phyloP scores from a whole-genome alignment of 2,888 invertebrate species.

The Phengaris alcon region DNA sequence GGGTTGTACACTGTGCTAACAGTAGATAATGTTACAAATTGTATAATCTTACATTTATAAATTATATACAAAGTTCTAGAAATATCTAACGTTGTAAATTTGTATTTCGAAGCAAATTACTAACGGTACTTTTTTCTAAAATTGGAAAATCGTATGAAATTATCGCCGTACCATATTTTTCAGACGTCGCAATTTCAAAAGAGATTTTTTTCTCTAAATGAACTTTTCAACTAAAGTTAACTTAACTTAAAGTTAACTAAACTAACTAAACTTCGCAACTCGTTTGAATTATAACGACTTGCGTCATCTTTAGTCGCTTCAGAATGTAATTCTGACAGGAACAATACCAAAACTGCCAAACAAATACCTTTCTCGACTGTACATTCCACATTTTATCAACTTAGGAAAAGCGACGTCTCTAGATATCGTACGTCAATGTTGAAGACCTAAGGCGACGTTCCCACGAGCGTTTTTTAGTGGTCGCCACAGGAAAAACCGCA shows the following conservation, averaged over 20 bases:
- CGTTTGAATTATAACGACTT: no score
- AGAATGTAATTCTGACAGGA: no score
- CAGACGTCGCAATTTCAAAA: not conserved
- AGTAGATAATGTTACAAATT: not conserved
- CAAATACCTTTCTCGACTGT: no score
- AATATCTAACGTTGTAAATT: conserved; percentile 15
- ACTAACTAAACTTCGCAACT: no score
- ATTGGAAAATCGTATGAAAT: not conserved
- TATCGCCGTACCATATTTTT: not conserved
- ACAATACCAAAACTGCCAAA: no score
- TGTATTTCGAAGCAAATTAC: not conserved
- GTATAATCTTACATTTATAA: conserved; percentile 2
- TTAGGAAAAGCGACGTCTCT: not conserved
- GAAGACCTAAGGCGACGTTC: conserved; percentile 38
- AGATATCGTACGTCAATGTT: not conserved
- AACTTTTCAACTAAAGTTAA: no score
- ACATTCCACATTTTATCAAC: not conserved
- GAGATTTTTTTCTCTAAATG: no score
- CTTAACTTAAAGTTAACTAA: no score
- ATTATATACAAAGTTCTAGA: conserved; percentile 24
- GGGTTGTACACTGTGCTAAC: conserved; percentile 21
- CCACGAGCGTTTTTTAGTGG: no score
- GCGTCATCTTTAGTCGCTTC: not conserved
- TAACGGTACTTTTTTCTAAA: conserved; percentile 1
- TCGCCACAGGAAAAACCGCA: no score